Evolutionary conservation across 2,113 vertebrate genomes (phyloP).

Genomic region (Grammomys dolichurus): DNA sequence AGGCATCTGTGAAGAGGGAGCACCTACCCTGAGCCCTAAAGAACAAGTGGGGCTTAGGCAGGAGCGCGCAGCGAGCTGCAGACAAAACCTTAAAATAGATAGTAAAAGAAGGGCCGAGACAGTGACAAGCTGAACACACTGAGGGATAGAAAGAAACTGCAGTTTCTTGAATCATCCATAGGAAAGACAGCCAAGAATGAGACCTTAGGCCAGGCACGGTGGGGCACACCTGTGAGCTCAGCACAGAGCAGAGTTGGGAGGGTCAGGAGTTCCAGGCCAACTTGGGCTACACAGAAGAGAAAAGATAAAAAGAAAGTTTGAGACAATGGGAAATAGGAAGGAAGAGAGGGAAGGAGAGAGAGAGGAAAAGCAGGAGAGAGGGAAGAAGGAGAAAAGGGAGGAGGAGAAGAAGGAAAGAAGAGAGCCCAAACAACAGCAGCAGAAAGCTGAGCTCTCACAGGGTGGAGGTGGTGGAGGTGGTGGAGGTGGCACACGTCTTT

Average conservation of each 20-base stretch:
- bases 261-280: not conserved
- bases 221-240: not conserved
- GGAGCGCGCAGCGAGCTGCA: not conserved
- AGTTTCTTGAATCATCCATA: not conserved
- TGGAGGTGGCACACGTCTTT: not conserved
- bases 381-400: rapidly evolving
- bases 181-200: not conserved
- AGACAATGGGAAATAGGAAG: not conserved
- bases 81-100: not conserved
- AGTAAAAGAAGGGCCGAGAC: not conserved
- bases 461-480: not conserved
- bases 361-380: no score
- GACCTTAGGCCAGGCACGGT: not conserved
- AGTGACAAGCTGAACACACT: not conserved
- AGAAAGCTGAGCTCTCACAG: not conserved
- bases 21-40: not conserved
- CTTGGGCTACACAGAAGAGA: not conserved
- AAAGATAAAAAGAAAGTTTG: not conserved
- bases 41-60: not conserved
- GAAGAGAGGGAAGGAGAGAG: no score
- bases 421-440: not conserved
- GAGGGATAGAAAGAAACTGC: not conserved
- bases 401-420: not conserved
- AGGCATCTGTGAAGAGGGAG: not conserved
- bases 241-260: not conserved